A percentile compares a stretch with the other conserved stretches of the same genome.
These are phyloP conservation scores for Lynx canadensis DNA, from an alignment of 2,113 vertebrate species.

Conservation along the genomic window DNA sequence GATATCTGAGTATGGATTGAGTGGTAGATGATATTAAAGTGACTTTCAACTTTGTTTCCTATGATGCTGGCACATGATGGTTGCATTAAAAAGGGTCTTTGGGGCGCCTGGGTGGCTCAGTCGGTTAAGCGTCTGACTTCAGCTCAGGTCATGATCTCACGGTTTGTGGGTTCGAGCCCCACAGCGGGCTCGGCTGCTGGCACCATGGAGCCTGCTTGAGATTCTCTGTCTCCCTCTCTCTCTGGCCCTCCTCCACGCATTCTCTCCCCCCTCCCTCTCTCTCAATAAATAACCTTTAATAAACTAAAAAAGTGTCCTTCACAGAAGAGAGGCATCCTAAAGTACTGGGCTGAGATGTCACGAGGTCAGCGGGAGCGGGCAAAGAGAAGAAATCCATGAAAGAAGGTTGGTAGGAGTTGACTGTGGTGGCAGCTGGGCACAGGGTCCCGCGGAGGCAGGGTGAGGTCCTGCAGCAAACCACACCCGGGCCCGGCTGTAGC, in stretches of 20 bases:
- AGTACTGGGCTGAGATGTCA: neutral
- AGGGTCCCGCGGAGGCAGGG: fast-evolving
- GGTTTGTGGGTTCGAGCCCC: neutral
- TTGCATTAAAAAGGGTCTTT: neutral
- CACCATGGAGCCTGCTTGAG: neutral
- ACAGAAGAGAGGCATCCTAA: neutral
- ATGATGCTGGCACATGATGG: fast-evolving
- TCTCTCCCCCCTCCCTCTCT: neutral
- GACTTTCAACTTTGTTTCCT: neutral
- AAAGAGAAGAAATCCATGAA: neutral
- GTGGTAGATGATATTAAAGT: neutral
- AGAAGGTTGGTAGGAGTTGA: too few species aligned
- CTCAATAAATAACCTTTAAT: neutral
- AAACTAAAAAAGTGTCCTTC: neutral
- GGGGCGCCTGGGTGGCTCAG: neutral
- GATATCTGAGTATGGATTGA: neutral
- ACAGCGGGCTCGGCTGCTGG: neutral
- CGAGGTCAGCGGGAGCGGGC: neutral
- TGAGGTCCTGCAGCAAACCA: fast-evolving
- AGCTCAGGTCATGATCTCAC: neutral
- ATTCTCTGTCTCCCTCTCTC: neutral
- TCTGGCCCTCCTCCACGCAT: neutral
- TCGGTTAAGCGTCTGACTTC: neutral
- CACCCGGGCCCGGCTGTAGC: neutral
- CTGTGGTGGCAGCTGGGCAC: neutral